These are phyloP conservation scores for Atta colombica DNA, from an alignment of 1,140 invertebrate genomes.

Conservation along the genomic window DNA sequence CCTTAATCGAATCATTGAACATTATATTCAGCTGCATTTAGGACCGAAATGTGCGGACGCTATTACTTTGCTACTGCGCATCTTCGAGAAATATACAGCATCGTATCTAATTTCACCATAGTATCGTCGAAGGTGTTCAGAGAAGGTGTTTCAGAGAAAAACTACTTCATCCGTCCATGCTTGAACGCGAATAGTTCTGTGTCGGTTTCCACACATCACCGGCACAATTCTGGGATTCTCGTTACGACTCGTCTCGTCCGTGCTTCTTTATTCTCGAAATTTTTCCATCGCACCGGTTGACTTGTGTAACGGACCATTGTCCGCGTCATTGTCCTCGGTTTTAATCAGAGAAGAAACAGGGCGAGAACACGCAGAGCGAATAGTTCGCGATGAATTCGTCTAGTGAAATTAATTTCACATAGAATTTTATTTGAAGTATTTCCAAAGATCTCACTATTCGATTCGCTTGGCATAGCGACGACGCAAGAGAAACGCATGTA, in stretches of 20 bases:
- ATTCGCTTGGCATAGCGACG: slow-evolving; percentile 18
- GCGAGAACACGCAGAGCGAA: background rate
- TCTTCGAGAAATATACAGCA: too few relatives aligned
- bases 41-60: too few relatives aligned
- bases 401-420: slow-evolving; percentile 54
- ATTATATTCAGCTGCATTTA: too few relatives aligned
- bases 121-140: background rate
- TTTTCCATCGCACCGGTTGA: slow-evolving; percentile 64
- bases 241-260: slow-evolving; percentile 52
- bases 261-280: slow-evolving; percentile 59
- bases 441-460: background rate
- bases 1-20: too few relatives aligned
- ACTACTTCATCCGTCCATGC: background rate
- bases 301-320: slow-evolving; percentile 72
- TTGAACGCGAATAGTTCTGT: background rate
- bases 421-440: background rate
- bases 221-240: slow-evolving; percentile 72
- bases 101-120: too few relatives aligned
- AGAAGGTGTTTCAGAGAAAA: background rate
- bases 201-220: slow-evolving; percentile 53
- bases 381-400: background rate
- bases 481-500: slow-evolving; percentile 46
- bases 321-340: slow-evolving; percentile 54
- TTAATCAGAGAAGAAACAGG: background rate
- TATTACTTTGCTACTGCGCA: too few relatives aligned